Conservation (phyloP, 2,888 invertebrate genomes). For the Drosophila histrio region DNA sequence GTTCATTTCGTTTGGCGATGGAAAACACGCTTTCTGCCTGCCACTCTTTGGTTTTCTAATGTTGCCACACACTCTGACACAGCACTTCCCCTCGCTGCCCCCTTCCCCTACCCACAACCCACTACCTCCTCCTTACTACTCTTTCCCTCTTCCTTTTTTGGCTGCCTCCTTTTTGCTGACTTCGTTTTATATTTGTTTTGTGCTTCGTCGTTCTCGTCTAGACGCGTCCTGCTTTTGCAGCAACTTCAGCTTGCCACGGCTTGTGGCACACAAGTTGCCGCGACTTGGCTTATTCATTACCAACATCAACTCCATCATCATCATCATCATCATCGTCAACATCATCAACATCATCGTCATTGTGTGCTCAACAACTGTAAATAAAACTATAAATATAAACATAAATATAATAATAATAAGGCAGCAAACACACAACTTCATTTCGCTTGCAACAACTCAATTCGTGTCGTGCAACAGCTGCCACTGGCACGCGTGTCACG, state of each 20-base stretch:
- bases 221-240: conserved; percentile 21
- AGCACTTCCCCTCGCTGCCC: not conserved
- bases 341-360: not conserved
- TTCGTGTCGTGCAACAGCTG: conserved; percentile 3
- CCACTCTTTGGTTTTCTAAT: conserved; percentile 23
- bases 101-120: too few relatives aligned
- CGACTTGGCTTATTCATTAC: conserved; percentile 66
- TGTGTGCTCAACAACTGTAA: conserved; percentile 35
- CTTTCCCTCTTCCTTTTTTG: not conserved
- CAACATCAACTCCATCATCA: conserved; percentile 39
- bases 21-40: conserved; percentile 2
- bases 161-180: conserved; percentile 18
- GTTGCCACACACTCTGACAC: conserved; percentile 4
- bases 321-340: not conserved
- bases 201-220: conserved; percentile 45
- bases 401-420: conserved; percentile 42
- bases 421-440: conserved; percentile 41
- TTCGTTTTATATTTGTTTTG: conserved; percentile 66
- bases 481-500: conserved; percentile 65
- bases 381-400: conserved; percentile 70
- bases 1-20: conserved; percentile 60
- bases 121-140: too few relatives aligned
- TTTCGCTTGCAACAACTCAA: conserved; percentile 26
- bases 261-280: conserved; percentile 25
- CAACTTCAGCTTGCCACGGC: conserved; percentile 6